Conservation (phyloP, 92 coral and sea anemone species). For the Porites evermanni region DNA sequence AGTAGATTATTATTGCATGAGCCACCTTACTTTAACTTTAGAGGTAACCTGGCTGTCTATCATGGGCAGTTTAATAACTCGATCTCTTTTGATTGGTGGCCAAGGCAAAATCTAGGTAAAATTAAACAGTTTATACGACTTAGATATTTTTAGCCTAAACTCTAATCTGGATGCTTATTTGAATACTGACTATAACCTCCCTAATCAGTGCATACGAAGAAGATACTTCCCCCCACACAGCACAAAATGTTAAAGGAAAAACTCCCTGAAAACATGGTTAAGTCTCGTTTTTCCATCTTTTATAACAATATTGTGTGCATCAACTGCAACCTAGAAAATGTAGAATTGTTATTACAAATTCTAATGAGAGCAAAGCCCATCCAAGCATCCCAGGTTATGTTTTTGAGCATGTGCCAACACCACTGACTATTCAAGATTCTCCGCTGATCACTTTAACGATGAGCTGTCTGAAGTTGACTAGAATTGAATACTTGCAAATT, state of each 20-base stretch:
- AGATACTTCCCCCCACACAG: slow-evolving; percentile 23
- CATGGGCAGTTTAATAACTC: slow-evolving; percentile 18
- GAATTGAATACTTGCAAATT: slow-evolving; percentile 21
- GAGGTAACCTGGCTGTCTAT: slow-evolving; percentile 6
- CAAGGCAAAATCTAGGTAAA: too few relatives aligned
- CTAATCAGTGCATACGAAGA: slow-evolving; percentile 30
- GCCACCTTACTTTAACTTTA: slow-evolving; percentile 24
- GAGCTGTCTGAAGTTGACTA: slow-evolving; percentile 45
- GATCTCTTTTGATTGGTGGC: slow-evolving; percentile 1
- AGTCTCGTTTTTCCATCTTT: slow-evolving; percentile 26
- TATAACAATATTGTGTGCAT: slow-evolving; percentile 30
- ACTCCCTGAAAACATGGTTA: slow-evolving; percentile 17
- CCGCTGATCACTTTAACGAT: slow-evolving; percentile 36
- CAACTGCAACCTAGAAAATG: slow-evolving; percentile 41
- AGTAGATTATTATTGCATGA: slow-evolving; percentile 16
- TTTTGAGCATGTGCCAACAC: slow-evolving; percentile 10
- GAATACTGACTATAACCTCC: slow-evolving; percentile 27
- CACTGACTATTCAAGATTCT: slow-evolving; percentile 53
- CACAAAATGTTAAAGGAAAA: slow-evolving; percentile 16
- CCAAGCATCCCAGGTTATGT: slow-evolving; percentile 23
- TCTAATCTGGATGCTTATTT: slow-evolving; percentile 24
- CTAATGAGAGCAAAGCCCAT: slow-evolving; percentile 24
- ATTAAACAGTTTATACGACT: slow-evolving; percentile 27
- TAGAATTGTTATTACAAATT: slow-evolving; percentile 29
- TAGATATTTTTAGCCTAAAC: slow-evolving; percentile 41